Evolutionary conservation across 2,113 vertebrate genomes (phyloP).

Genomic region (Phodopus roborovskii): DNA sequence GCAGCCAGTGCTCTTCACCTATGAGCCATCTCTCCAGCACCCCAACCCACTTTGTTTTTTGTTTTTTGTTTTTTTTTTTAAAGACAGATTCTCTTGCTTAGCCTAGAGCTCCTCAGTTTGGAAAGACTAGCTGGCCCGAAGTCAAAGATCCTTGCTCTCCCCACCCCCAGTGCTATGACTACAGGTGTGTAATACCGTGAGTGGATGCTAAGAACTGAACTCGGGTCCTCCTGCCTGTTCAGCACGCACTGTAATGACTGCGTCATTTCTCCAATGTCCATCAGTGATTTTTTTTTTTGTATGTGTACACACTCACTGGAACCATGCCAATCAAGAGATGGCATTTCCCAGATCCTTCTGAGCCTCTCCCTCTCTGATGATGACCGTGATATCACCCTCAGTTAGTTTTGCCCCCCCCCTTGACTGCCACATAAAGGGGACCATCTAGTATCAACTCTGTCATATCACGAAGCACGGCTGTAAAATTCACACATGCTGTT

Average conservation of each 20-base stretch:
- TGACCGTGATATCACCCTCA: neutral
- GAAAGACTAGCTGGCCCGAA: neutral
- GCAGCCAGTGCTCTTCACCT: neutral
- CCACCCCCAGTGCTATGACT: neutral
- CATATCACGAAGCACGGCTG: neutral
- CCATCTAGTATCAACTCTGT: neutral
- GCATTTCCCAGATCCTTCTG: neutral
- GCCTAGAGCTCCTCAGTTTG: neutral
- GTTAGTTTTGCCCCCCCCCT: neutral
- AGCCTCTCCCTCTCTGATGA: neutral
- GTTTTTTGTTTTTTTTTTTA: no score
- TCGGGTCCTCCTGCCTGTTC: neutral
- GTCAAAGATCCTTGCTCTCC: no score
- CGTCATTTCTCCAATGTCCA: neutral
- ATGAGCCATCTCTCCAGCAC: neutral
- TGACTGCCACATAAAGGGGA: neutral
- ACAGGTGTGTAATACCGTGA: neutral
- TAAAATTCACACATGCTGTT: neutral
- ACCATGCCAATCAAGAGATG: neutral
- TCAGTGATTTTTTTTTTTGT: neutral
- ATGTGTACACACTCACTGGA: neutral
- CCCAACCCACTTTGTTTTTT: neutral
- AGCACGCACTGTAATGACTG: neutral
- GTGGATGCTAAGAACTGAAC: neutral
- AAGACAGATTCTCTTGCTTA: neutral